A percentile compares a stretch with the other conserved stretches of the same genome.
Evolutionary conservation across 64 coral and sea anemone species (phyloP).

Genomic region (Anthopleura sola): DNA sequence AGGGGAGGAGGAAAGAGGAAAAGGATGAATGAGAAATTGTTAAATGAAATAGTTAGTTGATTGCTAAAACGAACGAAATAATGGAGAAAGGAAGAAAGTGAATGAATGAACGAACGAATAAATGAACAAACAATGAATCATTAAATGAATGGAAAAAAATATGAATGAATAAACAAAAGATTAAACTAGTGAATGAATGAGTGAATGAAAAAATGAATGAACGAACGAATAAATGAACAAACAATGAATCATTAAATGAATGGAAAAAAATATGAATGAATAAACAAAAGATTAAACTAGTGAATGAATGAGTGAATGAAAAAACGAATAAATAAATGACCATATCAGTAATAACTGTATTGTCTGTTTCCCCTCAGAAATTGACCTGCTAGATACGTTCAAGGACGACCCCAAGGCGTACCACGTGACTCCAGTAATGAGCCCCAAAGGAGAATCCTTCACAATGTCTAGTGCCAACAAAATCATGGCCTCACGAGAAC

Average conservation of each 20-base stretch:
- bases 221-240: too few relatives aligned
- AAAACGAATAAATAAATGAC: too few relatives aligned
- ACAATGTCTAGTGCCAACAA: slow-evolving; percentile 1
- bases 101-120: background rate
- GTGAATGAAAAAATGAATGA: too few relatives aligned
- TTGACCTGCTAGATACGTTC: background rate
- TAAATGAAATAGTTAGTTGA: too few relatives aligned
- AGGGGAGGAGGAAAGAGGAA: background rate
- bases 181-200: background rate
- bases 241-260: background rate
- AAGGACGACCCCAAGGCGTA: background rate
- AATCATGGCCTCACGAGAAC: background rate
- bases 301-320: background rate
- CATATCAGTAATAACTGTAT: too few relatives aligned
- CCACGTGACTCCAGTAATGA: background rate
- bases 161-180: background rate
- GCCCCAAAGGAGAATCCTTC: background rate
- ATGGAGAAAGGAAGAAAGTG: too few relatives aligned
- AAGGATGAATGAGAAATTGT: background rate
- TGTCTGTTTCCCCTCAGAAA: background rate
- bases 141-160: background rate
- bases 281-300: background rate
- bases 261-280: background rate
- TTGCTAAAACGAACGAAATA: too few relatives aligned
- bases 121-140: background rate